Evolutionary conservation across 1,140 invertebrate genomes (phyloP).

Genomic region (Trinorchestia longiramus): DNA sequence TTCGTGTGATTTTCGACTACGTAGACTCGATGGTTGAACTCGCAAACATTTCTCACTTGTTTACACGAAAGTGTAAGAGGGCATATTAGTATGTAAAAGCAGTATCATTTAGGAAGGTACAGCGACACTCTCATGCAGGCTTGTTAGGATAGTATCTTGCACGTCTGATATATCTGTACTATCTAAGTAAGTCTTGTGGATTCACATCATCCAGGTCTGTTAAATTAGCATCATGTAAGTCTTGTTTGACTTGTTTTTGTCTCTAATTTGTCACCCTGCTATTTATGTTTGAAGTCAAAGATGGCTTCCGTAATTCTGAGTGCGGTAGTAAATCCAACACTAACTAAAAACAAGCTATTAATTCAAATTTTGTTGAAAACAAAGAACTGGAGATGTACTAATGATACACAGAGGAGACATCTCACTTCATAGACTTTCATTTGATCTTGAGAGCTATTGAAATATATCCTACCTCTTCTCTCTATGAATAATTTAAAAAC

Average conservation of each 20-base stretch:
- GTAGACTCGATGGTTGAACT: not conserved
- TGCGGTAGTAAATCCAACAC: too few relatives aligned
- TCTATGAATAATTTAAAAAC: too few relatives aligned
- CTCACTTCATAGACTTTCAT: too few relatives aligned
- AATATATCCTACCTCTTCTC: too few relatives aligned
- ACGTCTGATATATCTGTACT: not conserved
- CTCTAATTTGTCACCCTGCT: not conserved
- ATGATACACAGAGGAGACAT: too few relatives aligned
- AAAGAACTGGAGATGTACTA: too few relatives aligned
- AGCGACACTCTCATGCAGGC: not conserved
- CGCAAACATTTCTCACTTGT: not conserved
- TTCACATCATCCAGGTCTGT: not conserved
- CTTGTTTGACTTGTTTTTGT: not conserved
- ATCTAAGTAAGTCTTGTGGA: not conserved
- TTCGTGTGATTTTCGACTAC: not conserved
- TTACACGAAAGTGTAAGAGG: not conserved
- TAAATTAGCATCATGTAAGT: not conserved
- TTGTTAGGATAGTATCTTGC: not conserved
- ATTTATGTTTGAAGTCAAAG: not conserved
- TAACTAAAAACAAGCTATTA: too few relatives aligned
- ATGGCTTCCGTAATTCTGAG: not conserved
- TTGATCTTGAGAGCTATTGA: too few relatives aligned
- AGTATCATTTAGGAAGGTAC: not conserved
- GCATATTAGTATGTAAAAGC: not conserved
- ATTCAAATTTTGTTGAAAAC: too few relatives aligned